Evolutionary conservation across 30 jellyfish, hydroid and myxozoan genomes (phyloP).

Genomic region (Sanderia malayensis): DNA sequence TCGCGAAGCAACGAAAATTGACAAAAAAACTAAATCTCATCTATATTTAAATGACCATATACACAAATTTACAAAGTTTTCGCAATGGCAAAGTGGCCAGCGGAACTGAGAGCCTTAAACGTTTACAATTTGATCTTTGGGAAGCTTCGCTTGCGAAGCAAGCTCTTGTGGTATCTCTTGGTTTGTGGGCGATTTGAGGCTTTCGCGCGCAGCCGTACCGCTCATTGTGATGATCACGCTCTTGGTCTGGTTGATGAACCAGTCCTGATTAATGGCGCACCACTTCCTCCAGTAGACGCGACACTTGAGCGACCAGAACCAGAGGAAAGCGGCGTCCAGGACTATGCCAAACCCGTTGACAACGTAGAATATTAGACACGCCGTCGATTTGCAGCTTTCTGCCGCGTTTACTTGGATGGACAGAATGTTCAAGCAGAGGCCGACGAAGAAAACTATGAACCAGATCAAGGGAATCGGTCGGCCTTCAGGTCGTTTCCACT

Average conservation of each 20-base stretch:
- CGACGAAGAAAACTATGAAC: slow-evolving; percentile 91
- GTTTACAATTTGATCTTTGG: not conserved
- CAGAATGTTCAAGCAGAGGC: slow-evolving; percentile 72
- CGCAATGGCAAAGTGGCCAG: no score
- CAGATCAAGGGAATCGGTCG: slow-evolving; percentile 89
- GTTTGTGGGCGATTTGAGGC: not conserved
- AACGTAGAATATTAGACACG: slow-evolving; percentile 91
- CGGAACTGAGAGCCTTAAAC: no score
- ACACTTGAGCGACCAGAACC: slow-evolving; percentile 91
- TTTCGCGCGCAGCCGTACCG: slow-evolving; percentile 7
- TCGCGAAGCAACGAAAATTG: no score
- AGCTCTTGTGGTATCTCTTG: not conserved
- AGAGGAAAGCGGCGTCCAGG: slow-evolving; percentile 91
- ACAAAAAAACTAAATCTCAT: no score
- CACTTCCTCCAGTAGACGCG: slow-evolving; percentile 84
- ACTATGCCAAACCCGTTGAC: slow-evolving; percentile 96
- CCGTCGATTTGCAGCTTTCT: slow-evolving; percentile 92
- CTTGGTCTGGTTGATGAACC: slow-evolving; percentile 68
- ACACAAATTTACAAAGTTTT: no score
- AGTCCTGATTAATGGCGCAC: slow-evolving; percentile 92
- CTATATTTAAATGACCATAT: no score
- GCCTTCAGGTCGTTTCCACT: slow-evolving; percentile 97
- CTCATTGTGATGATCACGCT: slow-evolving; percentile 15
- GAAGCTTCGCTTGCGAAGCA: not conserved
- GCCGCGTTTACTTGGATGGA: slow-evolving; percentile 95